A percentile compares a stretch with the other conserved stretches of the same genome.
Evolutionary conservation across 2,888 invertebrate genomes (phyloP).

Genomic region (Polydrusus pterygomalis): DNA sequence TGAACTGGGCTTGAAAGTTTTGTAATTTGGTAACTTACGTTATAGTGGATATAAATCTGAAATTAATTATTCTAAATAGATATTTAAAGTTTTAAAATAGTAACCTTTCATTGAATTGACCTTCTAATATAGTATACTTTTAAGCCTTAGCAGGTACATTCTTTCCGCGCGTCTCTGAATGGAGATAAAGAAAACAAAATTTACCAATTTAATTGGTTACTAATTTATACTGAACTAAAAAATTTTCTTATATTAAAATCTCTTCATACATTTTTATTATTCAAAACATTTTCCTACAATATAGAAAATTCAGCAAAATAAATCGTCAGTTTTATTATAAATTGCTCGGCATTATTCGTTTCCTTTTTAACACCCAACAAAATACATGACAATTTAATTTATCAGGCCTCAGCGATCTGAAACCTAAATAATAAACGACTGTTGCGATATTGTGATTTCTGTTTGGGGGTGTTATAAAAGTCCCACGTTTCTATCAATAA

Average conservation of each 20-base stretch:
- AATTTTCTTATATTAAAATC: not conserved
- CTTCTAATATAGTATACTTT: no score
- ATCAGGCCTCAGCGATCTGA: constrained; percentile 46
- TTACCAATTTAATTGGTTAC: not conserved
- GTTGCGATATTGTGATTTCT: constrained; percentile 49
- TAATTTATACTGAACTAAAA: not conserved
- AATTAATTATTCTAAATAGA: no score
- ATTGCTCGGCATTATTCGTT: constrained; percentile 12
- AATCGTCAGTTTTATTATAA: constrained; percentile 24
- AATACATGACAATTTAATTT: constrained; percentile 41
- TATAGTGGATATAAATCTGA: no score
- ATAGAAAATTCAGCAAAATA: constrained; percentile 5
- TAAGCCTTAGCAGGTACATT: no score
- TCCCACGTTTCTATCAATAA: constrained; percentile 42
- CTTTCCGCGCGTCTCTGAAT: no score
- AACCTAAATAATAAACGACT: constrained; percentile 52
- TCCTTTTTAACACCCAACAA: constrained; percentile 20
- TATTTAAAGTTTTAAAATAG: no score
- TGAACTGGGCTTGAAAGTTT: no score
- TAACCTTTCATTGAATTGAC: no score
- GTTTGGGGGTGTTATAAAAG: constrained; percentile 38
- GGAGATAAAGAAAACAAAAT: no score
- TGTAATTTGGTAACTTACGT: no score
- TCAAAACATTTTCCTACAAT: not conserved
- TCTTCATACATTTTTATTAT: not conserved